Percentiles rank a stretch among this genome's conserved stretches.
Evolutionary conservation across 2,113 vertebrate genomes (phyloP).

Genomic region (Ceyx margarethae): DNA sequence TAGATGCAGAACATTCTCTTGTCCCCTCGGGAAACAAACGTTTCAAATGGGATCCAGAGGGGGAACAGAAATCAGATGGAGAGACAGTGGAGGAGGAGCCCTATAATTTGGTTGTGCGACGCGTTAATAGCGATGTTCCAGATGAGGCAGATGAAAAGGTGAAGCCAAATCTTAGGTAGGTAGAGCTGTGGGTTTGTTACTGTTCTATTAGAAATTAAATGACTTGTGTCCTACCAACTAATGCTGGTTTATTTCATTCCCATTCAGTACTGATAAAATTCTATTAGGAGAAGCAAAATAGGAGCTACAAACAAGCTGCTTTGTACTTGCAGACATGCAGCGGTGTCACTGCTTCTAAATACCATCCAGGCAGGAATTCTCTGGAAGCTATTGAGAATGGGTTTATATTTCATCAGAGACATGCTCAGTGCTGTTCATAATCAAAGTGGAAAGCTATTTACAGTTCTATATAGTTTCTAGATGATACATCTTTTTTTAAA

Average conservation of each 20-base stretch:
- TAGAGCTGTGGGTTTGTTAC: not conserved
- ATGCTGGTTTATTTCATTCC: not conserved
- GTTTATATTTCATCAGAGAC: not conserved
- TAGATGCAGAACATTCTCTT: constrained; percentile 65
- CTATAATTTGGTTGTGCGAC: constrained; percentile 87
- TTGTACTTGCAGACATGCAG: constrained; percentile 27
- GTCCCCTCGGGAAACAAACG: constrained; percentile 72
- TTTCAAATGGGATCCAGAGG: constrained; percentile 71
- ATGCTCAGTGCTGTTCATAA: not conserved
- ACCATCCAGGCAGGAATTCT: not conserved
- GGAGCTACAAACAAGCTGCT: not conserved
- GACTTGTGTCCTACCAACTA: not conserved
- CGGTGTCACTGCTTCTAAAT: not conserved
- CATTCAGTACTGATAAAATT: not conserved
- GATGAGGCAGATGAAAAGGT: constrained; percentile 81
- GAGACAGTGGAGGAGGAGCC: constrained; percentile 88
- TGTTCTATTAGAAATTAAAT: not conserved
- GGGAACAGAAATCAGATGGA: constrained; percentile 83
- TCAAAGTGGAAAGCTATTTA: not conserved
- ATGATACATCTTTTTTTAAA: not conserved
- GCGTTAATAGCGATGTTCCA: constrained; percentile 77
- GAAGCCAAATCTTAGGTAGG: constrained; percentile 75
- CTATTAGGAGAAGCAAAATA: not conserved
- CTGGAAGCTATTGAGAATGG: not conserved
- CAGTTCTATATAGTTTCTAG: not conserved